Evolutionary conservation across 2,888 invertebrate species (phyloP), one percentile per base, ranked within the genome.

Genomic region (Uropetala carovei): DNA sequence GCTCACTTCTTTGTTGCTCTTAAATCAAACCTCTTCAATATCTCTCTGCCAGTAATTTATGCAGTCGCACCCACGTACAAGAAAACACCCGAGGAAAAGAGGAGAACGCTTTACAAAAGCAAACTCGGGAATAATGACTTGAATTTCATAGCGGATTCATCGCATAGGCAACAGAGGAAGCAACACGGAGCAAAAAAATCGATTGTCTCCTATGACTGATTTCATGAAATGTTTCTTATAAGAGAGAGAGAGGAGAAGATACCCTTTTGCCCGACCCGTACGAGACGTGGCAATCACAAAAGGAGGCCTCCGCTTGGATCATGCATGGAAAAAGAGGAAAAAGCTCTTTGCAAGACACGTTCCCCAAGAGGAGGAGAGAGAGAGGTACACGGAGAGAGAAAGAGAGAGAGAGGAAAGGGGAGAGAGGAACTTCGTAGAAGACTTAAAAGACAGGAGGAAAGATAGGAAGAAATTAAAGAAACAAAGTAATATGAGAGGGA

Each of bases 131-230:
- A 18, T 83, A 56, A 83, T 83, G 83, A 43, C 57, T 83, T 57
- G 83, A 83, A 57, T 83, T 83, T 83, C 83, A 56, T 83, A 43
- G 83, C 56, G 27, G 57, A 83, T 83, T 83, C 83, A 83, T 57
- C 56, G 83, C 83, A 83, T 83, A 83, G 83, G 56, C 18, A n/a
- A 83, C 56, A 83, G 57, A 83, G 57, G 43, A 56, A 56, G 56
- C 43, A 56, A 16, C 56, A n/a, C 14, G 56, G 57, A 83, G 56
- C n/a, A 83, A 83, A 83, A 83, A 83, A 83, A 83, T 83, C 83
- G 83, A 83, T 83, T 83, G 83, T 83, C 57, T 83, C 83, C 83
- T 57, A n/a, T 83, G 83, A 83, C 56, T 83, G 83, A 83, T 83
- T 83, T 83, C n/a, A 57, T 13, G 83, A 83, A 83, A 56, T 83